phyloP scores from a whole-genome alignment of 2,888 invertebrate genomes.

The Macrophya annulata region DNA sequence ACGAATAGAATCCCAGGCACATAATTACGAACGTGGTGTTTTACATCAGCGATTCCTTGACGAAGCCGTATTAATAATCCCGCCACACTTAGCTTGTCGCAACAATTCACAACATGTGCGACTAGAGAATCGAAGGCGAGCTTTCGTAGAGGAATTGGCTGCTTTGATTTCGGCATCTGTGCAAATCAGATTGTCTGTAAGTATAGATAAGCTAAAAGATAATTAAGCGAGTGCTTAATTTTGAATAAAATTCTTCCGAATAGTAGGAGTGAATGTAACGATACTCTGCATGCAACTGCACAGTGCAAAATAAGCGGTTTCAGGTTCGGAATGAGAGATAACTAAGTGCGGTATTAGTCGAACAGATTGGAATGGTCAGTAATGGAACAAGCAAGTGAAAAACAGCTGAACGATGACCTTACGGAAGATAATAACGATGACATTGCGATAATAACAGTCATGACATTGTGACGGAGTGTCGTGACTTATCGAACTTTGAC shows the following conservation, averaged over 20 bases:
- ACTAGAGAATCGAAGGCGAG: background rate
- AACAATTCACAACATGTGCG: slow-evolving; percentile 8
- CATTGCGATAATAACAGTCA: no score
- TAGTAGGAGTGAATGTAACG: no score
- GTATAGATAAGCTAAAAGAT: slow-evolving; percentile 7
- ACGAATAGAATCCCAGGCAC: background rate
- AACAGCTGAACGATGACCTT: background rate
- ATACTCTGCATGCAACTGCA: no score
- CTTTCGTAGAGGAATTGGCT: background rate
- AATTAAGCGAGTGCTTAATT: background rate
- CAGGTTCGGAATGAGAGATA: background rate
- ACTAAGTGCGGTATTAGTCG: background rate
- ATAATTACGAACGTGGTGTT: background rate
- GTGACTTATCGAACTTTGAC: background rate
- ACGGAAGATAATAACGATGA: background rate
- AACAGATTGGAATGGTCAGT: slow-evolving; percentile 10
- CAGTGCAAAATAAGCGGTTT: background rate
- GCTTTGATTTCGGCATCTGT: slow-evolving; percentile 28
- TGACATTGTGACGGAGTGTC: background rate
- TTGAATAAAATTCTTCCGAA: background rate
- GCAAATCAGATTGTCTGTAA: slow-evolving; percentile 18
- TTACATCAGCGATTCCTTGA: background rate
- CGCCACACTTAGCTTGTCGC: slow-evolving; percentile 1
- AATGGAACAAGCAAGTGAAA: background rate
- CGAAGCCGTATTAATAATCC: background rate